Evolutionary conservation across 2,113 vertebrate genomes (phyloP).

Genomic region (Sardina pilchardus): DNA sequence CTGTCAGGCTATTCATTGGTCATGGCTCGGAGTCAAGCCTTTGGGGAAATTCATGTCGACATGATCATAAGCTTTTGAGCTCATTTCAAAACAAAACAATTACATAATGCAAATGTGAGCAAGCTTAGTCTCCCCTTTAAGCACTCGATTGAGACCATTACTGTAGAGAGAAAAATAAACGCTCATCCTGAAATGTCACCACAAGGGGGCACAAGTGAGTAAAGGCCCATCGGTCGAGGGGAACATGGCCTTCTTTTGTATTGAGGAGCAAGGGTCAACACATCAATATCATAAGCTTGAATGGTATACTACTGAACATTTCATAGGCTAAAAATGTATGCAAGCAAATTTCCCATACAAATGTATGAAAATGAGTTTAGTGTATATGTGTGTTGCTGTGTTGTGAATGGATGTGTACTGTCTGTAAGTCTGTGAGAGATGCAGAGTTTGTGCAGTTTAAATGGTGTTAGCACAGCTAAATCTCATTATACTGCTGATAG

Average conservation of each 20-base stretch:
- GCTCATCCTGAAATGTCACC: neutral
- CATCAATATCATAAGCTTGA: neutral
- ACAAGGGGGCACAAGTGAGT: neutral
- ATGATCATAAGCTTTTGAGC: neutral
- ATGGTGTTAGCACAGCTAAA: neutral
- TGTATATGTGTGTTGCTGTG: neutral
- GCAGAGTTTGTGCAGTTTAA: neutral
- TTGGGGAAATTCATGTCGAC: neutral
- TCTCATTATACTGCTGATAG: neutral
- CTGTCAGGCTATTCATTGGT: neutral
- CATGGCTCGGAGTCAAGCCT: too few species aligned
- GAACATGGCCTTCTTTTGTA: neutral
- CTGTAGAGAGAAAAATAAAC: neutral
- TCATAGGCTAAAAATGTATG: too few species aligned
- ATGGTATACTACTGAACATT: too few species aligned
- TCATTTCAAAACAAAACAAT: neutral
- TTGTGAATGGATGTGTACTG: neutral
- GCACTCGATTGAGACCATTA: neutral
- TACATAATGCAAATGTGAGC: neutral
- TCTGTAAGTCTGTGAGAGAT: neutral
- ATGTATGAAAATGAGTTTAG: neutral
- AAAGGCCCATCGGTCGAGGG: neutral
- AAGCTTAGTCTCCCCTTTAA: neutral
- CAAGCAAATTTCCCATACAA: neutral
- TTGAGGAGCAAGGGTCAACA: neutral